phyloP scores from a whole-genome alignment of 2,113 vertebrate genomes.

The Pongo pygmaeus region DNA sequence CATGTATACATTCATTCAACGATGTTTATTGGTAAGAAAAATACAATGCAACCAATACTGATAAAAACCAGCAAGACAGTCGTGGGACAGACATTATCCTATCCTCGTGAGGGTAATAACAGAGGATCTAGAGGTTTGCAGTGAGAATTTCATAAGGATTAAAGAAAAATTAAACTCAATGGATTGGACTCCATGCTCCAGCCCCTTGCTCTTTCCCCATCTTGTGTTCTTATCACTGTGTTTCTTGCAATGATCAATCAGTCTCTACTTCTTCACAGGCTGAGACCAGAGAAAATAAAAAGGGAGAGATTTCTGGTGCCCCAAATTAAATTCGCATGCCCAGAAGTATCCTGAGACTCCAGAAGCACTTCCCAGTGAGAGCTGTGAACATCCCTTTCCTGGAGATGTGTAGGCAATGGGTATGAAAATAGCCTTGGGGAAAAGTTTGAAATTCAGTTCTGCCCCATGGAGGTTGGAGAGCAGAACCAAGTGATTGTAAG shows the following conservation, averaged over 20 bases:
- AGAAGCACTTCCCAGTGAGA: not conserved
- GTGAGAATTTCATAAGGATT: not conserved
- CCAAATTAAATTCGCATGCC: not conserved
- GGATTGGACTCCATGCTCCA: not conserved
- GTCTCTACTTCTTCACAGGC: not conserved
- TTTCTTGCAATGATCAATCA: not conserved
- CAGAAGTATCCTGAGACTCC: not conserved
- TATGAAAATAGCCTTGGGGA: not conserved
- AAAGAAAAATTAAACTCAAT: not conserved
- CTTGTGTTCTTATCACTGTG: not conserved
- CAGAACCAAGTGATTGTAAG: not conserved
- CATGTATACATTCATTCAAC: not conserved
- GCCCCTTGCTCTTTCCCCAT: not conserved
- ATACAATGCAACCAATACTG: no score
- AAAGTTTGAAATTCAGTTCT: not conserved
- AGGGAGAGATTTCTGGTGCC: not conserved
- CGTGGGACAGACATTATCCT: not conserved
- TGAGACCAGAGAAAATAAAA: not conserved
- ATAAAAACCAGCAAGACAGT: not conserved
- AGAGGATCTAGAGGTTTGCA: not conserved
- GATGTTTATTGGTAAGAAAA: not conserved
- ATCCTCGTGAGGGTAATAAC: not conserved
- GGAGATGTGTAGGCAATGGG: not conserved
- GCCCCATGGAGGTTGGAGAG: not conserved
- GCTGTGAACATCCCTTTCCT: not conserved